phyloP scores from a whole-genome alignment of 2,113 vertebrate genomes.

The Scolopax mira region DNA sequence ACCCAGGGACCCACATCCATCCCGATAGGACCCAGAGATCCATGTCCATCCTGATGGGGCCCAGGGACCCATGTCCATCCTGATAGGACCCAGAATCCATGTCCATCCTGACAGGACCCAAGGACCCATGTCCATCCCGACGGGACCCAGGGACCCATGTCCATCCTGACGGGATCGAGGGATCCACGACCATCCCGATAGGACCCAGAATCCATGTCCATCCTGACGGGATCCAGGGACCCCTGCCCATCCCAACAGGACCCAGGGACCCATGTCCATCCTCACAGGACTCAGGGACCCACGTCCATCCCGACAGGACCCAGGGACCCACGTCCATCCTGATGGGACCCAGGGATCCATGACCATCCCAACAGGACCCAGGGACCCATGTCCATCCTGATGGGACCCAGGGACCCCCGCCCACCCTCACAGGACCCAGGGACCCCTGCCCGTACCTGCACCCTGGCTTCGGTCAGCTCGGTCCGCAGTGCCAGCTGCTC shows the following conservation, averaged over 20 bases:
- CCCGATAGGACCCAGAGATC: not conserved
- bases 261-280: not conserved
- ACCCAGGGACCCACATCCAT: not conserved
- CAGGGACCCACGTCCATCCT: not conserved
- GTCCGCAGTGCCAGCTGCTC: conserved; percentile 92
- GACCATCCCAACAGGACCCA: not conserved
- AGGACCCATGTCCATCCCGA: fast-evolving
- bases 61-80: not conserved
- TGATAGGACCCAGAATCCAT: fast-evolving
- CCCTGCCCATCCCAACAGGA: not conserved
- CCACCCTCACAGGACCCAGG: not conserved
- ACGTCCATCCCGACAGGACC: not conserved
- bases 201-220: not conserved
- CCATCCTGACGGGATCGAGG: not conserved
- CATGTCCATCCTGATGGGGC: not conserved
- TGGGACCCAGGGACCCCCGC: fast-evolving
- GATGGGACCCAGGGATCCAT: not conserved
- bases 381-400: not conserved
- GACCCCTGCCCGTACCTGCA: conserved; percentile 78
- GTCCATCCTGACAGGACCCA: not conserved
- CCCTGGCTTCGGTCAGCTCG: conserved; percentile 89
- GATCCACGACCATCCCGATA: not conserved
- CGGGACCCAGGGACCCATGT: not conserved
- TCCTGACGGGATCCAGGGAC: not conserved
- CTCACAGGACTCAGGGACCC: not conserved